Evolutionary conservation across 2,888 invertebrate species (phyloP), one percentile per base, ranked within the genome.

Genomic region (Chaitophorus viminalis): DNA sequence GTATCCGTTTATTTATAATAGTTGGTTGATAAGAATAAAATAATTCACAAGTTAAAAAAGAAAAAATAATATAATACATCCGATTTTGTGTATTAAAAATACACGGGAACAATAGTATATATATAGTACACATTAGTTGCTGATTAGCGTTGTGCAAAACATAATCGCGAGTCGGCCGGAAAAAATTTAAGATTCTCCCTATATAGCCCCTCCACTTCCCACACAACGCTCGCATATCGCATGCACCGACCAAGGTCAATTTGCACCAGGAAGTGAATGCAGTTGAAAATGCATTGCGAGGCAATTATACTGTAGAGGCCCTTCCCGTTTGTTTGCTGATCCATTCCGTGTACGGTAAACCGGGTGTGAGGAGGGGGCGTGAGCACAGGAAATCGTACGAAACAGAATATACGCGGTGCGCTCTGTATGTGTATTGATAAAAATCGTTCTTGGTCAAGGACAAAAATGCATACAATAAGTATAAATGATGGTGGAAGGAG

Each of bases 371-470:
- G 84, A 75, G 46, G 84, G 39, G 83, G 83, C 76, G 83, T 31
- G 46, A 46, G n/a, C 46, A 68, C 84, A 77, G 84, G 84, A 85
- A 77, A 85, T 85, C 65, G 77, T n/a, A 65, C n/a, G 74, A 75
- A 83, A 83, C 36, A 31, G 46, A 70, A 82, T 70, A 82, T 25
- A 52, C 82, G 11, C 60, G 39, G 60, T 33, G 14, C 84, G 84
- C 76, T 68, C 68, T 77, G 84, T 85, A 52, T 77, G 60, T 60
- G 54, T 36, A 46, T 86, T 78, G 87, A 87, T 87, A 87, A 87
- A 87, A 81, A 81, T 81, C 79, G 79, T 65, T 87, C 87, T 79
- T 87, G 87, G 87, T 87, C 87, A 87, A 87, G 87, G 87, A 87
- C 87, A 39, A 81, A 86, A 86, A 77, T 79, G 86, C 86, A 86